phyloP scores from a whole-genome alignment of 2,797 vertebrate species.

The Hipposideros larvatus region DNA sequence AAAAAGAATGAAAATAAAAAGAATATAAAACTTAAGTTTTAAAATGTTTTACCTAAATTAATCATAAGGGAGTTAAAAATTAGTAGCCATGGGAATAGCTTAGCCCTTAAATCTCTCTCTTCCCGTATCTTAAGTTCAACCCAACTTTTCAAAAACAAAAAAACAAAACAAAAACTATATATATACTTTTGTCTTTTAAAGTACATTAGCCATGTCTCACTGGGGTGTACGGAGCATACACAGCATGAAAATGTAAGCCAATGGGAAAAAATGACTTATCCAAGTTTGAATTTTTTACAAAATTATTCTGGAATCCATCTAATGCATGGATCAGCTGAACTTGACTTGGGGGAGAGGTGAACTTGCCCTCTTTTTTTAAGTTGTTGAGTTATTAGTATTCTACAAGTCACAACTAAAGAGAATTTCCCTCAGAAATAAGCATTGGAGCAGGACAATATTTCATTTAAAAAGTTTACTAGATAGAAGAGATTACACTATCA shows the following conservation, averaged over 20 bases:
- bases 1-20: conserved; percentile 50
- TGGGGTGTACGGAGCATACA: not conserved
- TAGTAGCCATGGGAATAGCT: conserved; percentile 23
- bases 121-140: not conserved
- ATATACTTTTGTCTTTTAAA: conserved; percentile 34
- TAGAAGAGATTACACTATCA: not conserved
- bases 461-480: conserved; percentile 46
- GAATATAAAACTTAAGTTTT: conserved; percentile 40
- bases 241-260: conserved; percentile 43
- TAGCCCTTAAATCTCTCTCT: conserved; percentile 27
- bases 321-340: not conserved
- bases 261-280: not conserved
- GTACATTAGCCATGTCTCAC: not conserved
- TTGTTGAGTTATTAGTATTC: conserved; percentile 23
- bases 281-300: conserved; percentile 31
- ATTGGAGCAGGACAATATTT: not conserved
- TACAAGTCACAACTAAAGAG: conserved; percentile 25
- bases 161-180: conserved; percentile 25
- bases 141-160: not conserved
- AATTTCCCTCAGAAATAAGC: conserved; percentile 42
- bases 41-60: conserved; percentile 47
- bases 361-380: conserved; percentile 33
- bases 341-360: not conserved
- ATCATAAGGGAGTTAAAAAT: conserved; percentile 63
- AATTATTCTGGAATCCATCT: conserved; percentile 25